Base-by-base conservation (phyloP, 1,140 invertebrate species). In the Anoplolepis gracilipes region DNA sequence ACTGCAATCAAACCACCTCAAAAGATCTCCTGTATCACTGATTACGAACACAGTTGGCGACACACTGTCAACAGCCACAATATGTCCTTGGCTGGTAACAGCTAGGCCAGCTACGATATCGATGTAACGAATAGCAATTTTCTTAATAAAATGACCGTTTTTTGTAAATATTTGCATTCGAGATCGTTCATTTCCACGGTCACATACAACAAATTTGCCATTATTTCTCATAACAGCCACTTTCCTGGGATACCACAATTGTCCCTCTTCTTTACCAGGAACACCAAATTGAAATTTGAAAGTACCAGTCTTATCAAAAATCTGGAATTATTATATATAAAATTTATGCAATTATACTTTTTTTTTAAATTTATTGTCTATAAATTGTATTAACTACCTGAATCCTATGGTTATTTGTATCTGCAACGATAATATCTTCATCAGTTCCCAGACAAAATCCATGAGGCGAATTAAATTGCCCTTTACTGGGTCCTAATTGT, bases 91-190 rank as follows among this genome's bases (percentile, higher is more conserved):
- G 72, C 96, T 96, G 39, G 98, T 99, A 13, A 99, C 98, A 22
- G 98, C 98, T 89, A 99, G 95, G 55, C 98, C 98, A 88, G 98
- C 99, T n/a, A 99, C 98, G 89, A 99, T 99, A 93, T 99, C 99
- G 92, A 99, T 99, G 94, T 99, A 99, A 84, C 98, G 95, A 85
- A 98, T 98, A 61, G 98, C 98, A 91, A 99, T 99, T 93, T 99
- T 99, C 94, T 98, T 98, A 78, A 99, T 96, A 92, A 98, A 98
- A 91, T 98, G 97, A 22, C 97, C 97, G 93, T 97, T 98, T 88
- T 98, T 98, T 25, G 97, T 98, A 91, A 98, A 99, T 87, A 99
- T 98, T 94, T 99, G 99, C 98, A 99, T 99, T 46, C 99, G 97
- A 0, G 98, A 99, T 72, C 99, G 96, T 93, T 99, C 98, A 92